Conservation (phyloP, 2,888 invertebrate genomes). For the Calameuta pallipes region DNA sequence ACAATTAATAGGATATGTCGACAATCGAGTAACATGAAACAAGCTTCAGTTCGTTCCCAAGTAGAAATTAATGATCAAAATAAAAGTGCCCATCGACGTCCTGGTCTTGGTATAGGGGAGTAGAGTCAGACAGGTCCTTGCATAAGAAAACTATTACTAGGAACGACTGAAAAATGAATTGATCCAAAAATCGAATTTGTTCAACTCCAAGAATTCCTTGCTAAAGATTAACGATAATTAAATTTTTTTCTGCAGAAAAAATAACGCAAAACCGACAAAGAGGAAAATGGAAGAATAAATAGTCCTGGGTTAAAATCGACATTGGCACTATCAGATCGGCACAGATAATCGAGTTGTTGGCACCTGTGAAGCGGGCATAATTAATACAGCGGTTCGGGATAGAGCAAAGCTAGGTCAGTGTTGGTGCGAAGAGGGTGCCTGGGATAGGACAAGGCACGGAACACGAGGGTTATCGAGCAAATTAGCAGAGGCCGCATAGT, state of each 20-base stretch:
- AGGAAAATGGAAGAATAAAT: neutral
- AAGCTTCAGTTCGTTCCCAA: no score
- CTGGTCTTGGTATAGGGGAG: no score
- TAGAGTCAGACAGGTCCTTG: no score
- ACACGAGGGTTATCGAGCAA: slow-evolving; percentile 22
- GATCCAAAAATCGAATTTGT: no score
- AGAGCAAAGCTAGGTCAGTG: neutral
- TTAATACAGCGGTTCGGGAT: slow-evolving; percentile 45
- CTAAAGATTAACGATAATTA: no score
- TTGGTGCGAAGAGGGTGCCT: neutral
- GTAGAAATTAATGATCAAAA: no score
- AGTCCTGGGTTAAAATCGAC: neutral
- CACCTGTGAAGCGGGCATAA: slow-evolving; percentile 61
- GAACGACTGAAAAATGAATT: no score
- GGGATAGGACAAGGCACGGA: neutral
- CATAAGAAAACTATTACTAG: no score
- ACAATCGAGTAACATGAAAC: neutral
- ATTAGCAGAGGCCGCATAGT: slow-evolving; percentile 17
- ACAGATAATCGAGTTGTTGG: slow-evolving; percentile 64
- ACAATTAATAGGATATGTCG: neutral
- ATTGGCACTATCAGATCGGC: slow-evolving; percentile 47
- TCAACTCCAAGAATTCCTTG: no score
- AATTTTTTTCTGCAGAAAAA: neutral
- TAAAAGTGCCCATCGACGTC: no score
- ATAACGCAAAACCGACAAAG: neutral